A percentile compares a stretch with the other conserved stretches of the same genome.
Conservation (phyloP, 2,797 vertebrate species). For the Petrocephalus schoutedeni region DNA sequence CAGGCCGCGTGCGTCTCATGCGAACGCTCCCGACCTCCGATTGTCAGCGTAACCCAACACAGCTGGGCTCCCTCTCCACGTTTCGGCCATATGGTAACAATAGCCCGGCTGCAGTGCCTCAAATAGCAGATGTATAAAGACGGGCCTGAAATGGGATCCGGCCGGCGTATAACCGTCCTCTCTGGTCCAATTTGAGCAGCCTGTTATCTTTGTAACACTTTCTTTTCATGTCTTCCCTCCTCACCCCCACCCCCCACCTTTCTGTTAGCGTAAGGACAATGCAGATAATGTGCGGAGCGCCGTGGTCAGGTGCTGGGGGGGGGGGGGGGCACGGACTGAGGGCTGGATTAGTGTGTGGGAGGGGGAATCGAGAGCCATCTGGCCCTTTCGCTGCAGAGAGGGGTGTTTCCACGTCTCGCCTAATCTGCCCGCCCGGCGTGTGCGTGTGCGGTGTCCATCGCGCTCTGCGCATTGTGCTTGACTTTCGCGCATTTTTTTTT, state of each 20-base stretch:
- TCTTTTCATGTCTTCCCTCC: neutral
- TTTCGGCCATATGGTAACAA: constrained; percentile 14
- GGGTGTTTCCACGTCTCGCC: neutral
- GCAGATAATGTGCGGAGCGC: neutral
- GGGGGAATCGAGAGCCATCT: constrained; percentile 70
- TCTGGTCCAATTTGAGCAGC: neutral
- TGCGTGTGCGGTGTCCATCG: neutral
- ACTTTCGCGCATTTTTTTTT: neutral
- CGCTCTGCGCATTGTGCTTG: neutral
- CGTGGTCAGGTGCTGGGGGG: constrained; percentile 1
- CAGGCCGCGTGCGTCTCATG: neutral
- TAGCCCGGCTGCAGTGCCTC: neutral
- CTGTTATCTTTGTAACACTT: neutral
- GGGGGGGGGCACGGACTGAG: constrained; percentile 48
- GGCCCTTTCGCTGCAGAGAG: constrained; percentile 36
- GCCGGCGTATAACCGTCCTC: neutral
- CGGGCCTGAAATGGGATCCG: neutral
- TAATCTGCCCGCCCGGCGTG: constrained; percentile 34
- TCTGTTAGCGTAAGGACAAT: neutral
- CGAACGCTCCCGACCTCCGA: neutral
- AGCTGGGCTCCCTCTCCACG: neutral
- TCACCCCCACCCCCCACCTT: neutral
- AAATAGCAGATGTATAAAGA: constrained; percentile 1
- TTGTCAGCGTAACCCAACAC: constrained; percentile 3
- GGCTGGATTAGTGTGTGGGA: constrained; percentile 64